Evolutionary conservation across 2,888 invertebrate genomes (phyloP).

Genomic region (Agapostemon virescens): DNA sequence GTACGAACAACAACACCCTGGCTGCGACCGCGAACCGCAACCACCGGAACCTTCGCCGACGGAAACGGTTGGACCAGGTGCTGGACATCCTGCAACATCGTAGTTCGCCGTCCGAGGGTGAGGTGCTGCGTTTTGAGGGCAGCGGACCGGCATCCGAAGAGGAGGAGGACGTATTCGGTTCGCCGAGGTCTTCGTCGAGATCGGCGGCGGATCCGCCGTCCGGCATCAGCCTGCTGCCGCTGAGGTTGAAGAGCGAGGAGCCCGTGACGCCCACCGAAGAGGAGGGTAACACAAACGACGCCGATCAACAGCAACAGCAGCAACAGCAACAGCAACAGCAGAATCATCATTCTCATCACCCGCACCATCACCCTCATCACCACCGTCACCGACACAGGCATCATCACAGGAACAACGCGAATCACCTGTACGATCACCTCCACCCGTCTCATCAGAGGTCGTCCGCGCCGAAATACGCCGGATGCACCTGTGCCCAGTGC

Average conservation of each 20-base stretch:
- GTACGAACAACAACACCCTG: conserved; percentile 84
- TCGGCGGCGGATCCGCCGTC: conserved; percentile 81
- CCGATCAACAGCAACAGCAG: conserved; percentile 46
- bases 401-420: conserved; percentile 56
- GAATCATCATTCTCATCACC: conserved; percentile 68
- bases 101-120: conserved; percentile 76
- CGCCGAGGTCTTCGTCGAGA: conserved; percentile 78
- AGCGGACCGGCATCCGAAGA: conserved; percentile 71
- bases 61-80: conserved; percentile 90
- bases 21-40: conserved; percentile 85
- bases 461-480: conserved; percentile 72
- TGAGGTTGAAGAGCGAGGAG: conserved; percentile 68
- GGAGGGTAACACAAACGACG: conserved; percentile 44
- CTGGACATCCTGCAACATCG: conserved; percentile 86
- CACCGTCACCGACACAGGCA: conserved; percentile 67
- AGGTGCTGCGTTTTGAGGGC: conserved; percentile 82
- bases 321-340: conserved; percentile 52
- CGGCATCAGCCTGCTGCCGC: conserved; percentile 79
- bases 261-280: conserved; percentile 59
- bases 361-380: conserved; percentile 66
- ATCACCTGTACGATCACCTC: conserved; percentile 62
- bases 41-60: conserved; percentile 85
- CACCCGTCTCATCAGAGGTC: conserved; percentile 65
- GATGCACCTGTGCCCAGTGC: conserved; percentile 74
- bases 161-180: conserved; percentile 77